These are phyloP conservation scores for Gymnothorax reevesii DNA, from an alignment of 2,797 vertebrate species.

Conservation along the genomic window DNA sequence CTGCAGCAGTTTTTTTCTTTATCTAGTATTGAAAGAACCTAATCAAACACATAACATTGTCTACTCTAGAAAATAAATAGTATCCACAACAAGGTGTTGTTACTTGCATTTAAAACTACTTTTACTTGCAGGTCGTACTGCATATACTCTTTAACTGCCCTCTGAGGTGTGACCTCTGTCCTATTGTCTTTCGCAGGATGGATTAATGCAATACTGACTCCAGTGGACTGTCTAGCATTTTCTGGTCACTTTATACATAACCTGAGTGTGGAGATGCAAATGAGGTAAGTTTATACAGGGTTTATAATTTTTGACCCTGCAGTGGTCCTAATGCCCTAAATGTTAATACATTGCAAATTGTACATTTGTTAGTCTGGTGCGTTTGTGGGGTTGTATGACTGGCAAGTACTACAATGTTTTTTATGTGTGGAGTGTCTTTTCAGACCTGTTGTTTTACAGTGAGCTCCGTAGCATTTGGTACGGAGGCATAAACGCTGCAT, in stretches of 20 bases:
- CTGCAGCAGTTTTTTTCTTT: not conserved
- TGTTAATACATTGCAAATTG: not conserved
- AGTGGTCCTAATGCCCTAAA: not conserved
- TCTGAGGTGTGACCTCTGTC: not conserved
- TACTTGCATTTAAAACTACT: not conserved
- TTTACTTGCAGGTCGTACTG: not conserved
- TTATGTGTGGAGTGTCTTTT: not conserved
- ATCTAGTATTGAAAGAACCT: not conserved
- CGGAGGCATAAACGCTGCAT: no score
- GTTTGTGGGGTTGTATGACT: not conserved
- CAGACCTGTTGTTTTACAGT: no score
- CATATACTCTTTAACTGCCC: not conserved
- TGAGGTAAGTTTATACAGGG: constrained; percentile 79
- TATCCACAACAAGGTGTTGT: not conserved
- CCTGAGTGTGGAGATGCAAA: constrained; percentile 97
- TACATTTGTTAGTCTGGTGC: not conserved
- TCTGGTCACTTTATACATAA: constrained; percentile 96
- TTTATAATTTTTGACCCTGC: not conserved
- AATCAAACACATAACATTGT: not conserved
- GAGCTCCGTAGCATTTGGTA: no score
- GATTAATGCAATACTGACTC: constrained; percentile 97
- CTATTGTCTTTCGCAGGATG: constrained; percentile 76
- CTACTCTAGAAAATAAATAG: not conserved
- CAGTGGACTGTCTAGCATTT: constrained; percentile 95
- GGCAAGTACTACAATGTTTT: no score